Evolutionary conservation across 2,888 invertebrate species (phyloP), one percentile per base, ranked within the genome.

Genomic region (Suillia variegata): DNA sequence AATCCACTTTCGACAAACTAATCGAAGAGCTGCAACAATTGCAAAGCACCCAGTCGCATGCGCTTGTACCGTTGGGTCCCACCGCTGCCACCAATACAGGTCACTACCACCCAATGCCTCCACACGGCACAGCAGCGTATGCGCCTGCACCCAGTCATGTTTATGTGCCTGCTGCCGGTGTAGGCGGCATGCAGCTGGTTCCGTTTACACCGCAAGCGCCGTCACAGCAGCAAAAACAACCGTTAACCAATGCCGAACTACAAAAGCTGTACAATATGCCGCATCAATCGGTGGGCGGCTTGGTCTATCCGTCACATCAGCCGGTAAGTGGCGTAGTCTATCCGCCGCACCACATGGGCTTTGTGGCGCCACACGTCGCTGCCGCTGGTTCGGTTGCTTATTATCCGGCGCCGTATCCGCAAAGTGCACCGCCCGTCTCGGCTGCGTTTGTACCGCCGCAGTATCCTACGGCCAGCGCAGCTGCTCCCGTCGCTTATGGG

Each of bases 1-100:
- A 85, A 77, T 83, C 84, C 10, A 84, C 85, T 54, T 84, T 87
- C 68, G 87, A 88, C 64, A 86, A 88, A 64, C 84, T 88, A 68
- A 86, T 87, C 61, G 84, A 84, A 56, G 85, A 86, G 70, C 80
- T 85, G 64, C 85, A 85, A 70, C 85, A 83, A 6, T 34, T 78
- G 33, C 77, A 77, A 60, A 61, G 73, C 2, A 64, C 60, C 26
- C 71, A 69, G 63, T 58, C 68, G 4, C 74, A 71, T 50, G 75
- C 76, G 1, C 57, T 78, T 31, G 70, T 77, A 56, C 74, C 78
- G 1, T 51, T 76, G 34, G 75, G 73, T 21, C 69, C 75, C 1
- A 69, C 70, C 13, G 70, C 74, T 5, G 68, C 76, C 6, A 64
- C 76, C 12, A 66, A 66, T 3, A 61, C 65, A 49, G 54, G 38